phyloP scores from a whole-genome alignment of 2,888 invertebrate genomes.

The Alcis repandata region DNA sequence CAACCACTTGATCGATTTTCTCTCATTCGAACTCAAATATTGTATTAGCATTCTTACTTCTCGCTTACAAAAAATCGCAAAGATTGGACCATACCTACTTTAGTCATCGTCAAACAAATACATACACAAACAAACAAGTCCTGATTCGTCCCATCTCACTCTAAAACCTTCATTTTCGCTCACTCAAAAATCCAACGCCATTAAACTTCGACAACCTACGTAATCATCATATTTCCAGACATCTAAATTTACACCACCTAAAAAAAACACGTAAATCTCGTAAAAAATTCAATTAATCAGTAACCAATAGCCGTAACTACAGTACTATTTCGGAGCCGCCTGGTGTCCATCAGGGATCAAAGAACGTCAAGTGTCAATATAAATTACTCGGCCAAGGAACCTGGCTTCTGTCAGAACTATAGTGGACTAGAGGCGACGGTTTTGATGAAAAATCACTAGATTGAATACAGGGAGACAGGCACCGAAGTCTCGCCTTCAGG shows the following conservation, averaged over 20 bases:
- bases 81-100: too few relatives aligned
- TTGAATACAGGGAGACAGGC: too few relatives aligned
- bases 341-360: constrained; percentile 17
- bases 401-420: constrained; percentile 12
- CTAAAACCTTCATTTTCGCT: neutral
- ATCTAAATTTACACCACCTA: neutral
- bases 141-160: neutral
- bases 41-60: too few relatives aligned
- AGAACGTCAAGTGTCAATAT: constrained; percentile 9
- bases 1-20: too few relatives aligned
- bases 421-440: neutral
- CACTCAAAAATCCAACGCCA: neutral
- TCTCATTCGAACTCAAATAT: too few relatives aligned
- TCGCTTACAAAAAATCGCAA: too few relatives aligned
- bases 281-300: constrained; percentile 20
- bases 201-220: neutral
- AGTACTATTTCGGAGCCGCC: constrained; percentile 4
- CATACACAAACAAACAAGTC: too few relatives aligned
- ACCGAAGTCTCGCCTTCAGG: too few relatives aligned
- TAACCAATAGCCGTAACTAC: too few relatives aligned
- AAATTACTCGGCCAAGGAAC: constrained; percentile 14
- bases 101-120: too few relatives aligned
- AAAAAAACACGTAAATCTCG: neutral
- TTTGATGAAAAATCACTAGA: neutral
- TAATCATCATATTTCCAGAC: too few relatives aligned